phyloP scores from a whole-genome alignment of 2,888 invertebrate genomes.

The Chouioia cunea region DNA sequence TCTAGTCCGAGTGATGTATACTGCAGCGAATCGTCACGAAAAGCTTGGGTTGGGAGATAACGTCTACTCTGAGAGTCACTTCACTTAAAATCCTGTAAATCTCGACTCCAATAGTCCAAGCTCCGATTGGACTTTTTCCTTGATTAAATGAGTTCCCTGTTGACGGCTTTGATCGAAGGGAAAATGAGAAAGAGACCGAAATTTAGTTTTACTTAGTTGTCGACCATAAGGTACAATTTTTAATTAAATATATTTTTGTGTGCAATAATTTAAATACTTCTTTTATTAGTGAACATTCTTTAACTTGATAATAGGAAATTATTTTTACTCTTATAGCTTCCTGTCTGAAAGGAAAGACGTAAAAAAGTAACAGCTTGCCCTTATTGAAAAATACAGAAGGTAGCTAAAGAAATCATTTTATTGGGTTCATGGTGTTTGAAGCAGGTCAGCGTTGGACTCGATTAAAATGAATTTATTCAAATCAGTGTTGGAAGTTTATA shows the following conservation, averaged over 20 bases:
- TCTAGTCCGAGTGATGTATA: slow-evolving; percentile 10
- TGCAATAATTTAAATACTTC: too few species aligned
- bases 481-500: slow-evolving; percentile 14
- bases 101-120: slow-evolving; percentile 15
- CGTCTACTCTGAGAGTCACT: slow-evolving; percentile 17
- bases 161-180: too few species aligned
- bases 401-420: not conserved
- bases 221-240: not conserved
- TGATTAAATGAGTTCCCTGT: slow-evolving; percentile 2
- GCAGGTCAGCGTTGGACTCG: slow-evolving; percentile 30
- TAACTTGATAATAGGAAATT: too few species aligned
- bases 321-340: too few species aligned
- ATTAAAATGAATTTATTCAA: slow-evolving; percentile 40
- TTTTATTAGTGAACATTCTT: too few species aligned
- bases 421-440: slow-evolving; percentile 6
- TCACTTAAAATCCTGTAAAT: slow-evolving; percentile 13
- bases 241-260: not conserved
- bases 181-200: not conserved
- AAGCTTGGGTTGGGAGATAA: slow-evolving; percentile 4
- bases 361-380: not conserved
- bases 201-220: not conserved
- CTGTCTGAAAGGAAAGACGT: too few species aligned
- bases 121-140: not conserved
- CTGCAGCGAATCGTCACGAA: slow-evolving; percentile 10
- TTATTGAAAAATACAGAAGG: slow-evolving; percentile 4